These are phyloP conservation scores for Steatornis caripensis DNA, from an alignment of 2,113 vertebrate genomes.

Conservation along the genomic window DNA sequence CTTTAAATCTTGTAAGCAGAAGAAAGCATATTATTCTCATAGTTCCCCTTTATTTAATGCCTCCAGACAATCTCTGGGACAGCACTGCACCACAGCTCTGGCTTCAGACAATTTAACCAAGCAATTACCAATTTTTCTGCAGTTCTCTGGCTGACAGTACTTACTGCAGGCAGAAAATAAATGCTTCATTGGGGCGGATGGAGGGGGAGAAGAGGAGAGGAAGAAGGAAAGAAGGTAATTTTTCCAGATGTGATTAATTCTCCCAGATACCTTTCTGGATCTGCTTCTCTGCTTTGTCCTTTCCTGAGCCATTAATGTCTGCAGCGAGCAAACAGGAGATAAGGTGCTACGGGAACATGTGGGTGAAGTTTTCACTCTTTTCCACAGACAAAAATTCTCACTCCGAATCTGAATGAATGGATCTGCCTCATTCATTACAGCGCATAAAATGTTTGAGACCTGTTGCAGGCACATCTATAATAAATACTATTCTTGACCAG, in stretches of 20 bases:
- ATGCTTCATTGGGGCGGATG: neutral
- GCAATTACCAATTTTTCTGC: neutral
- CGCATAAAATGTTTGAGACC: neutral
- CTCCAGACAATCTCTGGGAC: neutral
- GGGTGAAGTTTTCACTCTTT: neutral
- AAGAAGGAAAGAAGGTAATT: neutral
- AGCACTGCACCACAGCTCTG: neutral
- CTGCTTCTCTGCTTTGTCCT: neutral
- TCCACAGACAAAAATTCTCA: neutral
- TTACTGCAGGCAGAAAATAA: neutral
- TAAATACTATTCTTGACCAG: neutral
- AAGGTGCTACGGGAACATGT: neutral
- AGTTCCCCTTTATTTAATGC: neutral
- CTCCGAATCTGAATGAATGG: neutral
- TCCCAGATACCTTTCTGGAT: neutral
- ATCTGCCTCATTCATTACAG: neutral
- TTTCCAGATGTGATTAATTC: neutral
- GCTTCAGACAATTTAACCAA: neutral
- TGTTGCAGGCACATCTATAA: neutral
- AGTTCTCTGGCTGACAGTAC: neutral
- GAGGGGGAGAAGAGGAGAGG: neutral
- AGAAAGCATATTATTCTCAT: neutral
- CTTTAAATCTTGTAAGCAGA: conserved; percentile 33
- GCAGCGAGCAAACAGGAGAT: neutral
- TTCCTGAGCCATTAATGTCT: neutral